These are phyloP conservation scores for Ceraclea dissimilis DNA, from an alignment of 2,888 invertebrate species.

Conservation along the genomic window DNA sequence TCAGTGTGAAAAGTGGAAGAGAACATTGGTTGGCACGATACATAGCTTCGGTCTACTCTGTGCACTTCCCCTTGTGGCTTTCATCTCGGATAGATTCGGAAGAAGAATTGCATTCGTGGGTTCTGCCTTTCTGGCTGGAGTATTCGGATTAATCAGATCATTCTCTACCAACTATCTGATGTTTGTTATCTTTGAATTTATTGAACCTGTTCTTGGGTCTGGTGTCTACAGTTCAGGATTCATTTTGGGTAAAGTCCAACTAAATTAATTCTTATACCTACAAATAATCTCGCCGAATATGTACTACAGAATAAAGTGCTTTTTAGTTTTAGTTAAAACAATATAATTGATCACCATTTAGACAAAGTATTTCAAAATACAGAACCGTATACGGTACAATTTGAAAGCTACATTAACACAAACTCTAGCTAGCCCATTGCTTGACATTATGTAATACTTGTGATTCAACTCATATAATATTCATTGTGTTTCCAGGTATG, in stretches of 20 bases:
- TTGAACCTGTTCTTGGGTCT: conserved; percentile 46
- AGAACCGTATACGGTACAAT: too few relatives aligned
- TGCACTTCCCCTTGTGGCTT: conserved; percentile 55
- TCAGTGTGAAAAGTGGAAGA: conserved; percentile 43
- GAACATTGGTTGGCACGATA: conserved; percentile 50
- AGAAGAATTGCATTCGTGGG: conserved; percentile 50
- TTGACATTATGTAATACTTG: too few relatives aligned
- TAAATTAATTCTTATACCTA: too few relatives aligned
- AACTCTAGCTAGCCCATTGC: background rate
- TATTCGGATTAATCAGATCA: conserved; percentile 49
- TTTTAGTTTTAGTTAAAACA: conserved; percentile 1
- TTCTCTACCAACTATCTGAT: conserved; percentile 46
- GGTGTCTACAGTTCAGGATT: conserved; percentile 48
- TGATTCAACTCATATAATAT: too few relatives aligned
- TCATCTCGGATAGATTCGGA: conserved; percentile 60
- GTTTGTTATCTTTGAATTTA: conserved; percentile 48
- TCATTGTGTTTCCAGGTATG: conserved; percentile 55
- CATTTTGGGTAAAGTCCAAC: conserved; percentile 49
- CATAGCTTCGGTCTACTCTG: conserved; percentile 59
- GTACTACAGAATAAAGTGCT: background rate
- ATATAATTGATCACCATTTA: background rate
- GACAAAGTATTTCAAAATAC: too few relatives aligned
- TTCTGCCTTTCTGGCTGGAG: conserved; percentile 46
- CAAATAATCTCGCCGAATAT: background rate
- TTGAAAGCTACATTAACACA: background rate